Evolutionary conservation across 2,113 vertebrate genomes (phyloP), one percentile per base, ranked within the genome.

Genomic region (Oreochromis niloticus): DNA sequence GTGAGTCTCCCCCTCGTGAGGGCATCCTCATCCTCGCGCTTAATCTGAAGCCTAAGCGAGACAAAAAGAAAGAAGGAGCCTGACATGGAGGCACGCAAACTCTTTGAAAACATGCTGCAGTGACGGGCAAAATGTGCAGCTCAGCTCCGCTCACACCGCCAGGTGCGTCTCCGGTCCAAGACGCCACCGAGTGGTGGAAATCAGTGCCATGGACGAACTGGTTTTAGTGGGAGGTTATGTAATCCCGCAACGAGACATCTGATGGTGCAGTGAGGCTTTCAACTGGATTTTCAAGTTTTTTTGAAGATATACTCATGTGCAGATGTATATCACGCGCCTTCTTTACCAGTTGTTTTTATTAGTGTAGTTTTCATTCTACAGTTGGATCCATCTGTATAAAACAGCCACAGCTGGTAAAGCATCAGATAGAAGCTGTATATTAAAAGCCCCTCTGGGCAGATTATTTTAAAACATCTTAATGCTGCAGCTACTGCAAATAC

Each of bases 131-230:
- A 82, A 85, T 81, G 89, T 71, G 13, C 43, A 30, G 16, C 3
- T 13, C 36, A 6, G 6, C 34, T 19, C 8, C 63, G 39, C 39
- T 24, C 6, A 59, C 27, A 17, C 16, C 30, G 14, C 1, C 11
- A 19, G 22, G 9, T 34, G 24, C 2, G 3, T 19, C 8, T 41
- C 4, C 3, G 7, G 19, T 50, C 7, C 39, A 2, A 57, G 50
- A 55, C 92, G 91, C 90, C 93, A 81, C 87, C 88, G 0, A 24
- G 92, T 81, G 94, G 73, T 55, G 0, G 7, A 52, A 27, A 2
- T 19, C 2, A 1, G 52, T 10, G 55, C 16, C 8, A 4, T 3
- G 3, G 6, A 4, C 9, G 2, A 2, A 46, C 56, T 86, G 91
- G 71, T 82, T 88, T 81, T n/a, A 39, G 41, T 68, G 27, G 73